Base-by-base conservation (phyloP, 2,888 invertebrate genomes). In the Sicus ferrugineus region DNA sequence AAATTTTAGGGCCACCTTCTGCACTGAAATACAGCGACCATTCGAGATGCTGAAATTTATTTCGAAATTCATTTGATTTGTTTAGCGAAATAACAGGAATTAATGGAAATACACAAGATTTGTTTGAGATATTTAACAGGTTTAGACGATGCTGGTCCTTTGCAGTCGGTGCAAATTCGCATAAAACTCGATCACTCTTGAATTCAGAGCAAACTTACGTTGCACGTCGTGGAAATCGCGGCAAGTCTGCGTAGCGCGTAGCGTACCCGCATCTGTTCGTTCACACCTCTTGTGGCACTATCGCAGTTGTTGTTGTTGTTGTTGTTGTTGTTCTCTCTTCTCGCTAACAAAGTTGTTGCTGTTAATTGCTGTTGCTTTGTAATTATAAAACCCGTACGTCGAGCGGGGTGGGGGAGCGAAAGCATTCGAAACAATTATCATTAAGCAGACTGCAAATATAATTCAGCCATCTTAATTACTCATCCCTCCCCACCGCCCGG, bases 381-480 rank as follows among this genome's bases (percentile, higher is more conserved):
- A 42, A 21, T 26, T 16, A 63, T 21, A 28, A 19, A 11, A 28
- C 16, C n/a, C 26, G 63, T 50, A 14, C n/a, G 42, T 16, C 26
- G 30, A 46, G 50, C 4, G 11, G 34, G 21, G 2, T 28, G 67
- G 30, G 30, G 28, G 16, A 16, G 3, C 26, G 34, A 42, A 58
- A 52, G 23, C 64, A 64, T 34, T 23, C 14, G 23, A 7, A 52
- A 59, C 69, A 72, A 69, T 72, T 72, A 72, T 67, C 72, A 65
- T 72, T 69, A 67, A 59, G 50, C 67, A 59, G 42, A 63, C 48
- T 59, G 67, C 70, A 59, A 63, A 67, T 65, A 69, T 30, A 38
- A 67, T 54, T 68, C 34, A 50, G 69, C 69, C 67, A 69, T 67
- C 67, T 69, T 58, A 69, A 69, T 67, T 67, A 69, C 67, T 30